phyloP scores from a whole-genome alignment of 2,797 vertebrate species.

The Sebastolobus alascanus region DNA sequence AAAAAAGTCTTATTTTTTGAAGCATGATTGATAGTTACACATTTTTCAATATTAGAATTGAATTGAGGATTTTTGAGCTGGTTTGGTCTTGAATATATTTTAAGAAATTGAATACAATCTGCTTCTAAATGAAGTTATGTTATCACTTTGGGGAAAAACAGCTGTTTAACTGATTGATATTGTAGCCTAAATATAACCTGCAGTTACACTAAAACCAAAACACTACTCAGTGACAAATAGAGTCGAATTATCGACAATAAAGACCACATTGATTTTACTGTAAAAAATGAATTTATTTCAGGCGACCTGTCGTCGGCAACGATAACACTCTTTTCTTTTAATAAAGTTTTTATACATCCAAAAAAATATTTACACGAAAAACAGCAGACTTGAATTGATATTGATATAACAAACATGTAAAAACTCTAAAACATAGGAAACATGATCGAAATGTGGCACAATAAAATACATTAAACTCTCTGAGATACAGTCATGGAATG shows the following conservation, averaged over 20 bases:
- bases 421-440: slow-evolving; percentile 29
- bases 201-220: background rate
- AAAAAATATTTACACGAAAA: slow-evolving; percentile 59
- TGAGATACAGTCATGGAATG: slow-evolving; percentile 67
- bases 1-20: background rate
- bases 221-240: background rate
- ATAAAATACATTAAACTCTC: slow-evolving; percentile 19
- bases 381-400: slow-evolving; percentile 14
- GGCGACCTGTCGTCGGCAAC: slow-evolving; percentile 20
- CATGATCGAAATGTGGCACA: slow-evolving; percentile 32
- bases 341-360: slow-evolving; percentile 45
- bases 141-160: background rate
- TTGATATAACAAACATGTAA: slow-evolving; percentile 27
- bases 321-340: slow-evolving; percentile 25
- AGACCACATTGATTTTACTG: slow-evolving; percentile 38
- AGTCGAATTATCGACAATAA: background rate
- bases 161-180: background rate
- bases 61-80: background rate
- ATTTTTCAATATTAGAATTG: too few relatives aligned
- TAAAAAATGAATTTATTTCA: slow-evolving; percentile 70
- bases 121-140: too few relatives aligned
- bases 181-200: background rate
- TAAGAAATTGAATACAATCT: too few relatives aligned
- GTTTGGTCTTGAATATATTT: background rate
- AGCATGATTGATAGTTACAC: background rate